Evolutionary conservation across 2,797 vertebrate species (phyloP), one percentile per base, ranked within the genome.

Genomic region (Gila robusta): DNA sequence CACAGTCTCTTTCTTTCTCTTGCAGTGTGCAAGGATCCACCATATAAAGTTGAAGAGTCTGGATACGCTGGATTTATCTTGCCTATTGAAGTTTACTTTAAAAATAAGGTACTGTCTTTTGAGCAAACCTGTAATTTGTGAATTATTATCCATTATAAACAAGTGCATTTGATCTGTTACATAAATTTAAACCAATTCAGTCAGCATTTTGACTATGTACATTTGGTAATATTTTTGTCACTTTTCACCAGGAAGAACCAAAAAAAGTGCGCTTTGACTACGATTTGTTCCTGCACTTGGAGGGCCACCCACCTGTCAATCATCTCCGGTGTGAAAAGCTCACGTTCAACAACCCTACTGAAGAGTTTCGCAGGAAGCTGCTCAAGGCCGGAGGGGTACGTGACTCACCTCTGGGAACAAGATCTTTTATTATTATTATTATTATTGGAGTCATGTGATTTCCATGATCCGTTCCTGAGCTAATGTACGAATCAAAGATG

Each of bases 221-320:
- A 49, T 56, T 26, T 5, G 2, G 14, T 17, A 56, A 52, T 47
- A 0, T 70, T 9, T 8, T 59, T 59, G 16, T 77, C 66, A 4
- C 26, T 89, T 4, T 39, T 84, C 23, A 64, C 80, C 37, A 99
- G 98, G 98, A 99, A 96, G 98, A 99, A 94, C 98, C 98, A 88
- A 99, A 98, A 96, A 99, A 99, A 95, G 98, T 99, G 90, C 97
- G 98, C 83, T 99, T 99, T 91, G 98, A 99, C 93, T 99, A 99
- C 96, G 98, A 99, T 95, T 94, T 99, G 89, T 99, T 99, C 93
- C 96, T 99, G 89, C 98, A 99, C 94, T 95, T 99, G 94, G 98
- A 99, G 90, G 98, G 98, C 91, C 98, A 99, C 92, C 98, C 98
- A 59, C 98, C 98, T 88, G 98, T 99, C 95, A 99, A 99, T 93